phyloP scores from a whole-genome alignment of 2,113 vertebrate species.

The Callopanchax toddi region DNA sequence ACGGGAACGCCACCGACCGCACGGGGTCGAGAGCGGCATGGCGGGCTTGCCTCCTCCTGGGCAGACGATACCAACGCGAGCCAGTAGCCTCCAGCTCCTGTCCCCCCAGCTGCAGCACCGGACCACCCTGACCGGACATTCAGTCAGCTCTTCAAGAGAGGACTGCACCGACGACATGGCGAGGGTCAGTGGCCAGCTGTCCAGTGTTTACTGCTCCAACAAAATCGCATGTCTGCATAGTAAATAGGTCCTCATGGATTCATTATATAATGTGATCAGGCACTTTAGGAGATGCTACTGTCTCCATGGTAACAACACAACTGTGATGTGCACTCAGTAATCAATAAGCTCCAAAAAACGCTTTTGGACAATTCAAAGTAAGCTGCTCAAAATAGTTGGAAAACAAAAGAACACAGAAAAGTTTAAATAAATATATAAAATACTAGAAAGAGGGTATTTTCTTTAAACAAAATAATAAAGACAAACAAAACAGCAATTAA shows the following conservation, averaged over 20 bases:
- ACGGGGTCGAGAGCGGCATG: constrained; percentile 86
- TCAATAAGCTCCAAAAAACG: no score
- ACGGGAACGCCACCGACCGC: constrained; percentile 93
- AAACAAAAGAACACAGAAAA: no score
- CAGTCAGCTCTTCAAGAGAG: constrained; percentile 87
- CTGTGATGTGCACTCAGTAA: background rate
- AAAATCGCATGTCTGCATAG: no score
- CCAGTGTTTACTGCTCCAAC: no score
- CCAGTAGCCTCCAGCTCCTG: constrained; percentile 97
- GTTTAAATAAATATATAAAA: no score
- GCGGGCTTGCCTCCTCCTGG: constrained; percentile 83
- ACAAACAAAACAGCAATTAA: no score
- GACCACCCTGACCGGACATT: constrained; percentile 84
- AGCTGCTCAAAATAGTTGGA: no score
- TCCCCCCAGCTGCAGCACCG: constrained; percentile 95
- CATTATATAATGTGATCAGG: background rate
- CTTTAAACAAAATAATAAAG: no score
- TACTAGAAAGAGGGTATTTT: no score
- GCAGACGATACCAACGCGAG: constrained; percentile 92
- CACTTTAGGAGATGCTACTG: background rate
- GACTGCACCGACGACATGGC: constrained; percentile 85
- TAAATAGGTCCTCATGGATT: background rate
- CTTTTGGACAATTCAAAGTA: no score
- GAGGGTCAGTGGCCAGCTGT: constrained; percentile 74
- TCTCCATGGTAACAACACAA: constrained; percentile 1